Percentiles rank a stretch among this genome's conserved stretches.
Conservation (phyloP, 37 sponge, comb jelly and placozoan genomes). For the Axinella damicornis region DNA sequence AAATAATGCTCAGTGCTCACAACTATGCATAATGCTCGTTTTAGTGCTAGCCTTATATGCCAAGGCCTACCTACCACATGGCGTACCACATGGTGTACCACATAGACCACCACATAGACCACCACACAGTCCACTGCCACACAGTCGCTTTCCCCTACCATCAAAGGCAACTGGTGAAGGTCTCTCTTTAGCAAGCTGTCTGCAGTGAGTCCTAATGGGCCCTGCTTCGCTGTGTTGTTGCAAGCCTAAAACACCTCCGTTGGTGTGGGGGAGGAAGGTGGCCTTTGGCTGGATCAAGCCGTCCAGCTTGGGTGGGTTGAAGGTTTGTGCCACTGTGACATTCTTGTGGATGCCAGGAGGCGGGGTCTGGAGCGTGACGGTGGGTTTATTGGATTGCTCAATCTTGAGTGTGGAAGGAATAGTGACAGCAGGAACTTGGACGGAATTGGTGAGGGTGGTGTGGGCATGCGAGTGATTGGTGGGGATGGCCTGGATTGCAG, state of each 20-base stretch:
- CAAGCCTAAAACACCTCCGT: conserved; percentile 17
- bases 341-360: conserved; percentile 14
- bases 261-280: background rate
- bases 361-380: conserved; percentile 41
- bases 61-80: no score
- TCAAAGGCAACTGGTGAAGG: conserved; percentile 69
- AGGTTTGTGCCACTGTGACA: conserved; percentile 34
- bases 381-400: conserved; percentile 9
- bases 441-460: conserved; percentile 17
- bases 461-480: background rate
- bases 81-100: no score
- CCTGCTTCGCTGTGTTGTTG: conserved; percentile 40
- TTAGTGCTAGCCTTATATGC: no score
- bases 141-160: conserved; percentile 17
- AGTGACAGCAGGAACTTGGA: background rate
- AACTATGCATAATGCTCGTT: no score
- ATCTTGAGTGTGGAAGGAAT: conserved; percentile 42
- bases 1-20: no score
- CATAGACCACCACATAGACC: background rate
- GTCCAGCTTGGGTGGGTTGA: conserved; percentile 42
- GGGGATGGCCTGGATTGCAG: background rate
- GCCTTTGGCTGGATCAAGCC: conserved; percentile 26
- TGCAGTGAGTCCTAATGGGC: conserved; percentile 41
- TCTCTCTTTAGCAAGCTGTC: conserved; percentile 50
- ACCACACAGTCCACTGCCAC: background rate